phyloP scores from a whole-genome alignment of 1,140 invertebrate species.

The Maniola jurtina region DNA sequence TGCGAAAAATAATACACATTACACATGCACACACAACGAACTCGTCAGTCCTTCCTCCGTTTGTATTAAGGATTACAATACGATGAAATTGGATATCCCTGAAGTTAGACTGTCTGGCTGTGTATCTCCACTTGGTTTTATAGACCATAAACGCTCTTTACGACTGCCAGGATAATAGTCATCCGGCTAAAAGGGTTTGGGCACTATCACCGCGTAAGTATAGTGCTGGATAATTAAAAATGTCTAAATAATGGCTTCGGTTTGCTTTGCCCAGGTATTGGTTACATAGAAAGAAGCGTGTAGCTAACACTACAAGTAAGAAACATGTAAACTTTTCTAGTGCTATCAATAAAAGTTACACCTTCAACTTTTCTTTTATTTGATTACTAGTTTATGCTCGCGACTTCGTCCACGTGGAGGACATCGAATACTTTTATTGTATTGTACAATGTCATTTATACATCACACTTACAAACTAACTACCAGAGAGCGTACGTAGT shows the following conservation, averaged over 20 bases:
- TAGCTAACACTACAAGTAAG: too few relatives aligned
- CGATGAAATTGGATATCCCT: conserved; percentile 24
- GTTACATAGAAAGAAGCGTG: not conserved
- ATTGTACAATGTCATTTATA: too few relatives aligned
- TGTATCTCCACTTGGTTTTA: conserved; percentile 75
- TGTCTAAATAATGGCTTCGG: conserved; percentile 29
- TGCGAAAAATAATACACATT: conserved; percentile 49
- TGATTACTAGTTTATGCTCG: too few relatives aligned
- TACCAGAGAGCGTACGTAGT: too few relatives aligned
- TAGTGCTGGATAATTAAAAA: conserved; percentile 61
- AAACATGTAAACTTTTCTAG: too few relatives aligned
- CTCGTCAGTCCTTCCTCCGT: conserved; percentile 12
- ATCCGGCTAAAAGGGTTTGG: conserved; percentile 72
- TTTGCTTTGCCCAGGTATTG: conserved; percentile 1
- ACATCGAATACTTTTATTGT: too few relatives aligned
- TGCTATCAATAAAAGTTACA: too few relatives aligned
- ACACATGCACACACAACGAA: conserved; percentile 24
- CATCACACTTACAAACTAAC: too few relatives aligned
- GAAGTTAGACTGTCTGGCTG: conserved; percentile 36
- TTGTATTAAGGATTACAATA: conserved; percentile 25
- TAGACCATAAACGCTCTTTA: conserved; percentile 68
- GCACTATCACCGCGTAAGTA: conserved; percentile 46
- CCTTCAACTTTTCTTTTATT: too few relatives aligned
- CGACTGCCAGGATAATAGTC: conserved; percentile 69
- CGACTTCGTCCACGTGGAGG: too few relatives aligned